These are phyloP conservation scores for Rugalucina vietnamica DNA, from an alignment of 2,888 invertebrate genomes.

Conservation along the genomic window DNA sequence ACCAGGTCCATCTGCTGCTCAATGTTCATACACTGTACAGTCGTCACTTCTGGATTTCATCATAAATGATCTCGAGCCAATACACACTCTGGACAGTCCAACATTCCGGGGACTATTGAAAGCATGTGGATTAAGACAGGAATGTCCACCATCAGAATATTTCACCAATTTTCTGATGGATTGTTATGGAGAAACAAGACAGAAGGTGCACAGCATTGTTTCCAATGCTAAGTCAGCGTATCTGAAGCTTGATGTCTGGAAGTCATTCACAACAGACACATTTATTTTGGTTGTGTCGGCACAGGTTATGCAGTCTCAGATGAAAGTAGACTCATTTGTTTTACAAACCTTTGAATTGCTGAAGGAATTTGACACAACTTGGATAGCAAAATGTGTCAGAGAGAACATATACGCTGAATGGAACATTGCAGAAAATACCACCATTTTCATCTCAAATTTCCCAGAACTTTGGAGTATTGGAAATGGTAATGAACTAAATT, in stretches of 20 bases:
- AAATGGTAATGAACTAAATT: slow-evolving; percentile 12
- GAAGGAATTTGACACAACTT: background rate
- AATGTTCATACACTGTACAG: slow-evolving; percentile 21
- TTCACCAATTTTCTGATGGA: slow-evolving; percentile 36
- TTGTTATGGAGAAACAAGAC: slow-evolving; percentile 25
- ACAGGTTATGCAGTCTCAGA: slow-evolving; percentile 43
- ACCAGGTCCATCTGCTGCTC: background rate
- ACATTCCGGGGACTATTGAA: slow-evolving; percentile 56
- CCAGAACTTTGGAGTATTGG: slow-evolving; percentile 6
- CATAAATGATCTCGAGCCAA: slow-evolving; percentile 52
- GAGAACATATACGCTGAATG: slow-evolving; percentile 6
- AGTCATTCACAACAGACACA: slow-evolving; percentile 19
- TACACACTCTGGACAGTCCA: slow-evolving; percentile 47
- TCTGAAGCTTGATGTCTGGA: slow-evolving; percentile 59
- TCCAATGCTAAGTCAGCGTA: slow-evolving; percentile 38
- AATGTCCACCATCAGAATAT: slow-evolving; percentile 36
- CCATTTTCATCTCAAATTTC: slow-evolving; percentile 31
- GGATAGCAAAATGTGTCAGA: slow-evolving; percentile 1
- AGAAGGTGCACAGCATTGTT: slow-evolving; percentile 30
- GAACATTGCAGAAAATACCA: slow-evolving; percentile 21
- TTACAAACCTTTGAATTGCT: slow-evolving; percentile 40
- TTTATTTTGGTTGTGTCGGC: slow-evolving; percentile 44
- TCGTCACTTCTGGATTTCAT: slow-evolving; percentile 52
- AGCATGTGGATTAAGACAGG: slow-evolving; percentile 33
- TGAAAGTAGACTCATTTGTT: slow-evolving; percentile 45